Conservation (phyloP, 2,797 vertebrate genomes). For the Enteromius trimaculatus region DNA sequence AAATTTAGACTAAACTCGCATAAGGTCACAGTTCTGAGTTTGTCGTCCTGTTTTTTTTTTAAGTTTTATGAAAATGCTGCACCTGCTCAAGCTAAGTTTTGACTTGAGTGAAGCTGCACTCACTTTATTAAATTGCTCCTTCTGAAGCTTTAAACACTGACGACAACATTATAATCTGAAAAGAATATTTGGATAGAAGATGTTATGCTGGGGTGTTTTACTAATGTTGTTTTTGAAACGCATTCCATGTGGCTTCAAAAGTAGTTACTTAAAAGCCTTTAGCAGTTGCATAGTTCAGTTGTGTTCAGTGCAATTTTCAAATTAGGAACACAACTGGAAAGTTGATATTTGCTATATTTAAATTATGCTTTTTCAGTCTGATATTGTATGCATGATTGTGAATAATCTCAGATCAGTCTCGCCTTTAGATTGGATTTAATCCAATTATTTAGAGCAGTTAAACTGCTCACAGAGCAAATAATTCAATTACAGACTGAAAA, state of each 20-base stretch:
- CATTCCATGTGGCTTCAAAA: not conserved
- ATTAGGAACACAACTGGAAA: not conserved
- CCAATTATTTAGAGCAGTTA: constrained; percentile 81
- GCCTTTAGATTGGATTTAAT: constrained; percentile 81
- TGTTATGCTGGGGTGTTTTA: not conserved
- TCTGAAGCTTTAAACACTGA: not conserved
- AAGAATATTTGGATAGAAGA: not conserved
- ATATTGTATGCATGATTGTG: constrained; percentile 29
- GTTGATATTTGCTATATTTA: not conserved
- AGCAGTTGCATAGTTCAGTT: not conserved
- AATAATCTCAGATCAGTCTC: constrained; percentile 63
- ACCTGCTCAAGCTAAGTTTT: constrained; percentile 52
- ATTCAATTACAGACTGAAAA: constrained; percentile 68
- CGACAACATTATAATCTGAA: not conserved
- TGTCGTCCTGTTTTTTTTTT: constrained; percentile 5
- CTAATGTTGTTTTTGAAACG: not conserved
- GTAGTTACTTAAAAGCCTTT: no score
- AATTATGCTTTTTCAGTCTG: not conserved
- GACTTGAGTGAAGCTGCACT: not conserved
- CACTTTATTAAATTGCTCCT: not conserved
- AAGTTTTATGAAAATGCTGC: constrained; percentile 47
- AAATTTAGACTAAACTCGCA: not conserved
- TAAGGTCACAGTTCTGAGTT: constrained; percentile 4
- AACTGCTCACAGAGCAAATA: constrained; percentile 75
- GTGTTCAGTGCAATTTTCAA: not conserved